Evolutionary conservation across 2,797 vertebrate species (phyloP), one percentile per base, ranked within the genome.

Genomic region (Acanthurus leucopareius): DNA sequence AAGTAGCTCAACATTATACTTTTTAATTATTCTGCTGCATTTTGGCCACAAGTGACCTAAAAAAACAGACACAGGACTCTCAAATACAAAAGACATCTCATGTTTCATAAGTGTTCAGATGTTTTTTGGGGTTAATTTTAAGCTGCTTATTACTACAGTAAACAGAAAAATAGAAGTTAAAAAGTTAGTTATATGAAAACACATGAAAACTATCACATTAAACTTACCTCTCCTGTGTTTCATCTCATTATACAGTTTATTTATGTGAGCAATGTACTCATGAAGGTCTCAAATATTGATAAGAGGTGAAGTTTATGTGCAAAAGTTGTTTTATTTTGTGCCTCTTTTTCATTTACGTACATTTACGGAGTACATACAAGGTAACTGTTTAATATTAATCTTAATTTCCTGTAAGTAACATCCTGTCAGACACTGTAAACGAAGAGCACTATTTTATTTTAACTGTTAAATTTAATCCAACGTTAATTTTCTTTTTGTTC

Each of bases 401-500:
- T 42, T 13, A 25, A 25, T 58, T 74, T 70, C 61, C 65, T 69
- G 54, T 69, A 48, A 61, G 54, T 70, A 47, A 73, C 49, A 69
- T 67, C 63, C 32, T 65, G 48, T 73, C 64, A 53, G 53, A 65
- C 22, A 7, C 13, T 66, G 52, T 40, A 53, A 35, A 35, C 19
- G 9, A 49, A 42, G 48, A 1, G 11, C 16, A n/a, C 71, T 78
- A 53, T n/a, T 28, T 28, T 56, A 10, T 53, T 15, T 53, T 17
- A 64, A 62, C 3, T 25, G n/a, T 22, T 25, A 44, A 3, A 40
- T 52, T 52, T n/a, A 64, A 66, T n/a, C 4, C 44, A n/a, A 8
- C 25, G 48, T 58, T 17, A 13, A 45, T 45, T 25, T 10, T 52
- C 10, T 32, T 5, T 53, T 11, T 35, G 53, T 35, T 13, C 16